Conservation (phyloP, 1,140 invertebrate genomes). For the Pseudomyrmex dendroicus region DNA sequence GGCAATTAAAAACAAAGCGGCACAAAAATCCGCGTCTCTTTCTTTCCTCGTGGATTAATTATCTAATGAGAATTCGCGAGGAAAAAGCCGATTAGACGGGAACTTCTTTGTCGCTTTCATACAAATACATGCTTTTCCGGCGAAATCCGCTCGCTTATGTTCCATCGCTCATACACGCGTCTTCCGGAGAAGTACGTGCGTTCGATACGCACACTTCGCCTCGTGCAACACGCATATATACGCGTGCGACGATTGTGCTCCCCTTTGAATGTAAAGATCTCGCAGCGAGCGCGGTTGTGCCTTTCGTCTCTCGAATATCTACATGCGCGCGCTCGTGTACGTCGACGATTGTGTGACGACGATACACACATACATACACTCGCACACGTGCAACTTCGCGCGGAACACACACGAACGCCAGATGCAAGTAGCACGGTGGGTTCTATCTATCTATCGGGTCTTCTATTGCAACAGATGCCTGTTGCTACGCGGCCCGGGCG, state of each 20-base stretch:
- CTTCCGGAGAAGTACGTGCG: conserved; percentile 13
- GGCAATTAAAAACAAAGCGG: background rate
- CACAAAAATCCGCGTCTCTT: background rate
- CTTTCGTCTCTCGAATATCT: no score
- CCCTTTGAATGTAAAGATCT: no score
- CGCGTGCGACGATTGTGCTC: no score
- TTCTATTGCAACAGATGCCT: conserved; percentile 83
- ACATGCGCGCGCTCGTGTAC: background rate
- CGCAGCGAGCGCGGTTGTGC: no score
- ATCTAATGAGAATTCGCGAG: background rate
- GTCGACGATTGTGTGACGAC: conserved; percentile 17
- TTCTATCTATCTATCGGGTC: conserved; percentile 77
- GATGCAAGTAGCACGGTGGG: conserved; percentile 35
- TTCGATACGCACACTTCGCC: conserved; percentile 9
- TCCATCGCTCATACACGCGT: background rate
- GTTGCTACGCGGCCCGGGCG: conserved; percentile 81
- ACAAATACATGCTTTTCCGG: background rate
- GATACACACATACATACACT: background rate
- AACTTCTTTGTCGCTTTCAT: background rate
- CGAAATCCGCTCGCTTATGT: conserved; percentile 4
- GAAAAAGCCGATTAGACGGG: background rate
- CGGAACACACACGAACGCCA: background rate
- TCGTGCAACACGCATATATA: no score
- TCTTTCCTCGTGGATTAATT: background rate
- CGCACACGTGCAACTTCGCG: background rate